Base-by-base conservation (phyloP, 2,888 invertebrate species). In the Apamea crenata region DNA sequence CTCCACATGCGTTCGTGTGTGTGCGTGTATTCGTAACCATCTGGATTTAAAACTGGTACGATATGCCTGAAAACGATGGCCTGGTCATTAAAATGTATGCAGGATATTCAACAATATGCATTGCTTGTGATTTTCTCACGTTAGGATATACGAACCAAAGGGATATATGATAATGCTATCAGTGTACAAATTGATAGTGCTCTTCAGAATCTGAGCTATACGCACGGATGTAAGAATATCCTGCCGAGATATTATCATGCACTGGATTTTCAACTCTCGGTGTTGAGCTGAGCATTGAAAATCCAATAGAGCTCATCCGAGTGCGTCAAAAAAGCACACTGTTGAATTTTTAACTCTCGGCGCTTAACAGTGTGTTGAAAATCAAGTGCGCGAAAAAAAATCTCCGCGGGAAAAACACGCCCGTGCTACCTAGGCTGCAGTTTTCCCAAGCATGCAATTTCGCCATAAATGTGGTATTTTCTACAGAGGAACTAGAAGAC, bases 21-120 rank as follows among this genome's bases (percentile, higher is more conserved):
- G 93, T 99, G 99, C 0, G 98, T 98, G 93, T 98, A 98, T 91
- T 98, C 99, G 93, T 99, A 99, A n/a, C 99, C 99, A 93, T 99
- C 98, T 32, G 99, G 99, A 95, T 99, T 99, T 78, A 98, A 95
- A 29, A 98, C 97, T 2, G 98, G 98, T 65, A 98, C 97, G 82
- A 98, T 97, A 91, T 98, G 97, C 97, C 97, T 97, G 85, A 29
- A 74, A 83, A 67, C 1, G 73, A 14, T 29, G 25, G 50, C 18
- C 0, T 32, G 14, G 8, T 56, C 7, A 56, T 29, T 47, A 6
- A 16, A 14, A 40, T 53, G 5, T 36, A 65, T 25, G 29, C n/a
- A 25, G 10, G 40, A 14, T 1, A 0, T 32, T 44, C 8, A 4
- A 21, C 53, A 3, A 8, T n/a, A 6, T 14, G 32, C n/a, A 21